Percentiles rank a stretch among this genome's conserved stretches.
Evolutionary conservation across 2,888 invertebrate species (phyloP).

Genomic region (Synergus itoensis): DNA sequence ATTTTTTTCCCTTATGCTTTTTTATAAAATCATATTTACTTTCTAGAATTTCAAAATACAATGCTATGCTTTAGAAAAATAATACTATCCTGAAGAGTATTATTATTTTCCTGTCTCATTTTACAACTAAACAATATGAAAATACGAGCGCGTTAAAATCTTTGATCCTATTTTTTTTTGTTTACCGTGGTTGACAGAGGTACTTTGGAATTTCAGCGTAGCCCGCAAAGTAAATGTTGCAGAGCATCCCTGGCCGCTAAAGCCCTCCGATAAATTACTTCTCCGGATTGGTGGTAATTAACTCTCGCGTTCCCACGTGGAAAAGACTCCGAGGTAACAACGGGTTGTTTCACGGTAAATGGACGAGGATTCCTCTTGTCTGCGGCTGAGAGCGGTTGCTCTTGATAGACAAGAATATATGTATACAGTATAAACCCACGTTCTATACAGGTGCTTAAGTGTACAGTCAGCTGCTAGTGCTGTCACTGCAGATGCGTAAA

Average conservation of each 20-base stretch:
- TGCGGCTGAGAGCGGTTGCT: conserved; percentile 43
- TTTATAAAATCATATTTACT: no score
- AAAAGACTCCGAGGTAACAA: conserved; percentile 40
- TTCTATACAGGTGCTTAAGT: conserved; percentile 47
- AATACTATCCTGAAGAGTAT: no score
- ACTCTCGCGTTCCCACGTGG: conserved; percentile 42
- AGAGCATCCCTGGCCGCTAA: background rate
- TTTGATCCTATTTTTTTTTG: conserved; percentile 28
- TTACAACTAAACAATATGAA: background rate
- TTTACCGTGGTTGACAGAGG: conserved; percentile 21
- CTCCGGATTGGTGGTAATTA: conserved; percentile 45
- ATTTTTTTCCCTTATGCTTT: no score
- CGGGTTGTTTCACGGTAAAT: conserved; percentile 56
- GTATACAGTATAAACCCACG: conserved; percentile 8
- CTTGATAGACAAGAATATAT: conserved; percentile 41
- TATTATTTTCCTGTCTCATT: background rate
- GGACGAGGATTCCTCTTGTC: conserved; percentile 48
- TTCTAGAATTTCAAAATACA: no score
- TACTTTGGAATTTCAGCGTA: conserved; percentile 36
- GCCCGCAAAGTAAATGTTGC: conserved; percentile 36
- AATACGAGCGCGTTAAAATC: background rate
- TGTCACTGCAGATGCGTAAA: conserved; percentile 66
- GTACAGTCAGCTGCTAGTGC: conserved; percentile 52
- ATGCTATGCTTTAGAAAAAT: no score
- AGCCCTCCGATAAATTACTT: conserved; percentile 42